phyloP scores from a whole-genome alignment of 2,888 invertebrate species.

The Dryomyza anilis region DNA sequence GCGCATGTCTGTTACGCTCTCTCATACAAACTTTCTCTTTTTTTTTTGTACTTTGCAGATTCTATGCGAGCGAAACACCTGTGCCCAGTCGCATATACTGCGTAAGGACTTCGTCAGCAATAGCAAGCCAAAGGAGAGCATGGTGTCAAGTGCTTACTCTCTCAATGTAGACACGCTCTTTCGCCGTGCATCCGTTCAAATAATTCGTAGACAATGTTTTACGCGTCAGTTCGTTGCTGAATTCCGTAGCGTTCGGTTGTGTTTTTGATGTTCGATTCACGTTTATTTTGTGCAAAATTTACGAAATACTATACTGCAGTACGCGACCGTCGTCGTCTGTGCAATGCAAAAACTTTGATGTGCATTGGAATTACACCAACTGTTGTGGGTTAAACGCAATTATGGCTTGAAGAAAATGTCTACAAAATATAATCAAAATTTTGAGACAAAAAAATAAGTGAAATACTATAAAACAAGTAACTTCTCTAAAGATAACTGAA shows the following conservation, averaged over 20 bases:
- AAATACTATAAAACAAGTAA: not conserved
- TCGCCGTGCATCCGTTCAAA: no score
- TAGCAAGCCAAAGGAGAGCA: not conserved
- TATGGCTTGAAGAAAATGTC: not conserved
- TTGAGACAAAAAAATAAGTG: not conserved
- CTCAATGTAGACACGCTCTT: no score
- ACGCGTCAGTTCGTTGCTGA: constrained; percentile 46
- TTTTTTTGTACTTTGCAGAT: constrained; percentile 33
- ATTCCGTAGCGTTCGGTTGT: constrained; percentile 42
- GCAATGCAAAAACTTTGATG: not conserved
- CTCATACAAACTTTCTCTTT: not conserved
- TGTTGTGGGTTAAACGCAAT: not conserved
- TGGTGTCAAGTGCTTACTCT: not conserved
- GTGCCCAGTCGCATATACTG: not conserved
- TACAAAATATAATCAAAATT: not conserved
- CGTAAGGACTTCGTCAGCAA: not conserved
- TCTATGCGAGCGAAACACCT: constrained; percentile 23
- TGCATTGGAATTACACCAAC: not conserved
- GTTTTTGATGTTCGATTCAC: not conserved
- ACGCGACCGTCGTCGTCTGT: not conserved
- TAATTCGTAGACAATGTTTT: constrained; percentile 43
- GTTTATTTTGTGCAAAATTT: not conserved
- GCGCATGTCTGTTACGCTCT: not conserved
- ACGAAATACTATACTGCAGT: not conserved
- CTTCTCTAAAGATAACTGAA: no score